Conservation (phyloP, 2,888 invertebrate genomes). For the Ashinkailepas kermadecensis region DNA sequence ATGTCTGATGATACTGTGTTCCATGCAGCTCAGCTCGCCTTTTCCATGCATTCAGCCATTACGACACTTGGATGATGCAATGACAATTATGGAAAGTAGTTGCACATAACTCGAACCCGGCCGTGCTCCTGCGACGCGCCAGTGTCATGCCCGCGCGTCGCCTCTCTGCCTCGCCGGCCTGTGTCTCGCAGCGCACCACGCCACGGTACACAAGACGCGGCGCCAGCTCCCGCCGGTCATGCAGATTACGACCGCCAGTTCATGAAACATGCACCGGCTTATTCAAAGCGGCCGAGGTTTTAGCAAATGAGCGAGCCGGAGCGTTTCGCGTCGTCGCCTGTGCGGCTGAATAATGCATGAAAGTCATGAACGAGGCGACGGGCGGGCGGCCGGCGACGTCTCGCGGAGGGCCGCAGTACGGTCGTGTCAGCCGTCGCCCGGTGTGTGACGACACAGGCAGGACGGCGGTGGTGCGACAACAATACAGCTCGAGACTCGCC, state of each 20-base stretch:
- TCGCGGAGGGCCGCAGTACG: not conserved
- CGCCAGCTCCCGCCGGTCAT: not conserved
- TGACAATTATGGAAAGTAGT: too few species aligned
- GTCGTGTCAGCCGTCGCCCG: not conserved
- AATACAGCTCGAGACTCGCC: too few species aligned
- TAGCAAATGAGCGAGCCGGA: not conserved
- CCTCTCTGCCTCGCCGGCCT: too few species aligned
- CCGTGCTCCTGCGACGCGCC: too few species aligned
- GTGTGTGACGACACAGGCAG: not conserved
- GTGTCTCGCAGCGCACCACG: too few species aligned
- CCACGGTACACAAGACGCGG: too few species aligned
- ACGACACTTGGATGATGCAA: too few species aligned
- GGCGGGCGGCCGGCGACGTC: not conserved
- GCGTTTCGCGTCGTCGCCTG: not conserved
- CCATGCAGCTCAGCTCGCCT: too few species aligned
- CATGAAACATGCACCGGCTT: not conserved
- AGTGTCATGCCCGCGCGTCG: too few species aligned
- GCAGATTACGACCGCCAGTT: not conserved
- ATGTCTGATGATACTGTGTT: too few species aligned
- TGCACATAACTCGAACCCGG: too few species aligned
- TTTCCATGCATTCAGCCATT: too few species aligned
- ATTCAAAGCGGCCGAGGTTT: not conserved
- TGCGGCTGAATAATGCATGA: not conserved
- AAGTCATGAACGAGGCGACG: not conserved
- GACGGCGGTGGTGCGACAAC: not conserved